These are phyloP conservation scores for Scomber scombrus DNA, from an alignment of 2,113 vertebrate species.

Conservation along the genomic window DNA sequence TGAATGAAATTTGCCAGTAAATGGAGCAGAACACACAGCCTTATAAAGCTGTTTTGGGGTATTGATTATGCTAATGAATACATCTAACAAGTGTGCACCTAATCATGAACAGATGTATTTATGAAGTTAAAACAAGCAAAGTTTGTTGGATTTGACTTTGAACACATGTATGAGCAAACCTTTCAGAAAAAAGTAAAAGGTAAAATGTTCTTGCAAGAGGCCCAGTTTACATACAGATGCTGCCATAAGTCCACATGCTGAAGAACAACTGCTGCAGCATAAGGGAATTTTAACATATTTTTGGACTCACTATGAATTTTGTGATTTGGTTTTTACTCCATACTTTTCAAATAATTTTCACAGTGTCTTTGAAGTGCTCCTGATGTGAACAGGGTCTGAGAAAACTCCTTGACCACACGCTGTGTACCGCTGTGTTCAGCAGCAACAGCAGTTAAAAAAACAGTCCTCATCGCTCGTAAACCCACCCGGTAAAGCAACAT, in stretches of 20 bases:
- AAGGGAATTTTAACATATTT: background rate
- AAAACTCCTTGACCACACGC: slow-evolving; percentile 72
- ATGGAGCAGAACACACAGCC: background rate
- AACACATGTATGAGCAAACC: background rate
- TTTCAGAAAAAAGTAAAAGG: background rate
- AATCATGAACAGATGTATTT: too few species aligned
- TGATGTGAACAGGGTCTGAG: slow-evolving; percentile 64
- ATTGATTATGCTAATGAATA: background rate
- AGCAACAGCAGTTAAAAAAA: slow-evolving; percentile 81
- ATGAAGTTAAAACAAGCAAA: too few species aligned
- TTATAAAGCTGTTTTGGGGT: background rate
- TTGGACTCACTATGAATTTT: background rate
- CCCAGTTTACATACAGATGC: background rate
- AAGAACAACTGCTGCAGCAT: background rate
- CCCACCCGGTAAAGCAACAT: slow-evolving; percentile 72
- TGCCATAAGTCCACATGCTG: background rate
- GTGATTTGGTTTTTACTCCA: background rate
- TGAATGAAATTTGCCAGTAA: background rate
- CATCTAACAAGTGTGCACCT: too few species aligned
- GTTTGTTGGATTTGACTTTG: too few species aligned
- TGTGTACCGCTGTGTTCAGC: slow-evolving; percentile 57
- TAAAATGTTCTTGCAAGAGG: slow-evolving; percentile 26
- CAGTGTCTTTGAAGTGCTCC: slow-evolving; percentile 16
- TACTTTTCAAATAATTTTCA: background rate
- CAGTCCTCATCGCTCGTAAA: slow-evolving; percentile 69